Base-by-base conservation (phyloP, 2,888 invertebrate species). In the Lysandra coridon region DNA sequence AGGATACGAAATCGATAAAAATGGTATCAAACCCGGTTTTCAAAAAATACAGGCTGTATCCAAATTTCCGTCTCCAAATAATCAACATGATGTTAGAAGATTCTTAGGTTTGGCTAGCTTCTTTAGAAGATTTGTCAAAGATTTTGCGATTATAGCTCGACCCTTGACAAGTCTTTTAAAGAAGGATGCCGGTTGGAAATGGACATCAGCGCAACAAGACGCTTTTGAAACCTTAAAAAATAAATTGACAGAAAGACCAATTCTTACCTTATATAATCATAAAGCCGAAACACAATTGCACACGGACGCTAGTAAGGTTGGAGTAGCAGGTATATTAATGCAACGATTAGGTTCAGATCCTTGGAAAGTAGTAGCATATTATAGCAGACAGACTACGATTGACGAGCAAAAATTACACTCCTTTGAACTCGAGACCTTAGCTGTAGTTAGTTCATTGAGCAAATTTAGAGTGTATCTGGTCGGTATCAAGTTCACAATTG, bases 401-500 rank as follows among this genome's bases (percentile, higher is more conserved):
- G 74, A 49, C 23, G 74, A 75, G 49, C n/a, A 23, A 17, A 75
- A 75, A 1, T 12, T 75, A 4, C 74, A 75, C 23, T 75, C 49
- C 1, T 75, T 75, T 49, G 74, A 74, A 44, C 74, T 74, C 2
- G 57, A 80, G 33, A 77, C 49, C 6, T n/a, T 80, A 4, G 80
- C 78, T 53, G 40, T 53, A 23, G 79, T 78, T 78, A 44, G 62
- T 30, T 23, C 75, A 1, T 62, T 57, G 76, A 80, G 6, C 23
- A 79, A 81, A 40, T 82, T 82, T 57, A 33, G 82, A 1, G 78
- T 79, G 4, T 82, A 82, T 62, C 30, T 83, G 4, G 3, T 82
- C 2, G 82, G 81, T 10, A 79, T 80, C 3, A 17, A 57, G 1
- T 83, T 84, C 64, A 83, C 80, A 60, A 78, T 83, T 1, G 78